Base-by-base conservation (phyloP, 2,797 vertebrate species). In the Gymnopithys bicolor region DNA sequence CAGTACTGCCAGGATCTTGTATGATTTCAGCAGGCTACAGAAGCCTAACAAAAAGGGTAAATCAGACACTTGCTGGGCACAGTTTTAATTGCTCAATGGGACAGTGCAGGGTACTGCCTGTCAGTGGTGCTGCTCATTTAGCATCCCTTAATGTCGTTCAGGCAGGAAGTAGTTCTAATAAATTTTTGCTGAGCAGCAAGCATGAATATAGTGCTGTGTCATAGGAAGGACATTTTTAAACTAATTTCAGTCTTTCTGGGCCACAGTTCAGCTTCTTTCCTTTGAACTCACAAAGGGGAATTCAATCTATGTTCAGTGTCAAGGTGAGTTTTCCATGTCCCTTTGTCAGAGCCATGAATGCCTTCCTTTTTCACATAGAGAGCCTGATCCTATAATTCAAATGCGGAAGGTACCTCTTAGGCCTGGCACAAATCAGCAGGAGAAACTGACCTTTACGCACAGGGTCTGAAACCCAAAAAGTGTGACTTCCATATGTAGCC, bases 321-420 rank as follows among this genome's bases (percentile, higher is more conserved):
- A 90, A 59, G 22, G 14, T 66, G 19, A 10, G 9, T 25, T 60
- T 64, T 3, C 13, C 51, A 19, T 62, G 4, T 5, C 22, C 25
- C 53, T 68, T 77, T 90, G 58, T 58, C 58, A 81, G 80, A 66
- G 52, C 43, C 37, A 51, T 91, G 58, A 81, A 70, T 56, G n/a
- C 49, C 56, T 96, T 95, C 56, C 62, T 96, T 97, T 97, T 93
- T 97, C 84, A 91, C 86, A 71, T 11, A 73, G 15, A 83, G 60
- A 95, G 68, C 48, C 70, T 90, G 81, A 84, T 73, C 64, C 12
- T 46, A 19, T 81, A 89, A 91, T 23, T 93, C 90, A 82, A 28
- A 59, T 9, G 63, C 70, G 45, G 68, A 84, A 84, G 73, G 46
- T 77, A 41, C 66, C 56, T 93, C 70, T 45, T 84, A 93, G 83